These are phyloP conservation scores for Dendroctonus ponderosae DNA, from an alignment of 1,140 invertebrate species.

Conservation along the genomic window DNA sequence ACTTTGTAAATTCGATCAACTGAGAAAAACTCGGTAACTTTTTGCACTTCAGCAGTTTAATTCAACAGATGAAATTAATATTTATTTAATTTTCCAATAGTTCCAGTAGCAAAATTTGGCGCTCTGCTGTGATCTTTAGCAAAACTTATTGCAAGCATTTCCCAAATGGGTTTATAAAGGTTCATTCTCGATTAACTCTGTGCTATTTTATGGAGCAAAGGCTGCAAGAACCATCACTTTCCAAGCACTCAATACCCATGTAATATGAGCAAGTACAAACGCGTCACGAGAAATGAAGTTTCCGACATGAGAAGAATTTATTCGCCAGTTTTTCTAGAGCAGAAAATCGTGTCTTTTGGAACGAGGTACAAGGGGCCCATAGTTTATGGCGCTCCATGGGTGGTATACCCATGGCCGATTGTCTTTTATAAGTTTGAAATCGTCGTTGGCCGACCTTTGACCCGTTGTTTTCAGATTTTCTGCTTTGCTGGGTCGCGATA, in stretches of 20 bases:
- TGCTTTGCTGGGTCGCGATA: conserved; percentile 27
- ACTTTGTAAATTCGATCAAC: too few relatives aligned
- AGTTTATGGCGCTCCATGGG: conserved; percentile 26
- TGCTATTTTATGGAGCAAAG: too few relatives aligned
- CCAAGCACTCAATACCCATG: background rate
- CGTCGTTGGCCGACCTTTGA: conserved; percentile 11
- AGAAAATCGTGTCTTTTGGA: conserved; percentile 23
- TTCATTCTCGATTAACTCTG: too few relatives aligned
- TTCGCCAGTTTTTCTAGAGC: conserved; percentile 17
- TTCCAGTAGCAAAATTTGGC: too few relatives aligned
- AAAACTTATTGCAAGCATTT: too few relatives aligned
- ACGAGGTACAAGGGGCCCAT: conserved; percentile 23
- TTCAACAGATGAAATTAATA: too few relatives aligned
- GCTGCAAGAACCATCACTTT: background rate
- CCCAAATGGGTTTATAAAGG: too few relatives aligned
- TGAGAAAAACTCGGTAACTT: too few relatives aligned
- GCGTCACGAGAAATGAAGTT: conserved; percentile 6
- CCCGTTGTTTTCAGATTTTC: conserved; percentile 26
- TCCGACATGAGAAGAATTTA: conserved; percentile 21
- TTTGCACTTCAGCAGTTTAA: too few relatives aligned
- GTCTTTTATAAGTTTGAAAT: conserved; percentile 24
- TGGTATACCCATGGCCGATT: conserved; percentile 29
- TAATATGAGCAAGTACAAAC: background rate
- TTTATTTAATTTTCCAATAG: too few relatives aligned
- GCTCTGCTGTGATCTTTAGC: too few relatives aligned